Conservation (phyloP, 2,888 invertebrate genomes). For the Dynastes tityus region DNA sequence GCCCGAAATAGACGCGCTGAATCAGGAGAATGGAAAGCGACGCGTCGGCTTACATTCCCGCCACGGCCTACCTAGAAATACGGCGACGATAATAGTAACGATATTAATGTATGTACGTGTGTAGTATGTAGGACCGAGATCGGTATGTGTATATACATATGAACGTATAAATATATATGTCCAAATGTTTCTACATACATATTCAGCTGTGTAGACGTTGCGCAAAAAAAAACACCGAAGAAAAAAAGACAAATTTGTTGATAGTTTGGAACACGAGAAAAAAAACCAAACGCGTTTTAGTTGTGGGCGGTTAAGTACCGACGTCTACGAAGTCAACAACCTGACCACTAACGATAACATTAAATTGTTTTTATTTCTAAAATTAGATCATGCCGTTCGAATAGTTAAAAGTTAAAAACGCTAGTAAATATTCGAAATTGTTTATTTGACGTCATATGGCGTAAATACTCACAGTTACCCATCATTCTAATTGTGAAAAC, state of each 20-base stretch:
- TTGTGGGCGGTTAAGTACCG: conserved; percentile 24
- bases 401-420: background rate
- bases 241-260: conserved; percentile 29
- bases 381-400: conserved; percentile 16
- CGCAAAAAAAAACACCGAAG: background rate
- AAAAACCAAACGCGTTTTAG: conserved; percentile 21
- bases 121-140: background rate
- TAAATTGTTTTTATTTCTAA: conserved; percentile 46
- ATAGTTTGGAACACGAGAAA: conserved; percentile 19
- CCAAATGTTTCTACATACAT: background rate
- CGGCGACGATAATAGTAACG: conserved; percentile 21
- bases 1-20: conserved; percentile 53
- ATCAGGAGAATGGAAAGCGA: conserved; percentile 34
- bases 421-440: background rate
- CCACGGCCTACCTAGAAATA: conserved; percentile 32
- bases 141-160: conserved; percentile 1
- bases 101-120: background rate
- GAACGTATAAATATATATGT: conserved; percentile 6
- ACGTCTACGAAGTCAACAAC: conserved; percentile 35
- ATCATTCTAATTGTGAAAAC: too few species aligned
- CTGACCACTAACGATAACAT: conserved; percentile 38
- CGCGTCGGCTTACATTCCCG: conserved; percentile 37
- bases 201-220: background rate
- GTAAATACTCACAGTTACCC: too few species aligned
- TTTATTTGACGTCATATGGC: background rate